Evolutionary conservation across 92 coral and sea anemone genomes (phyloP), one percentile per base, ranked within the genome.

Genomic region (Paragorgia papillata): DNA sequence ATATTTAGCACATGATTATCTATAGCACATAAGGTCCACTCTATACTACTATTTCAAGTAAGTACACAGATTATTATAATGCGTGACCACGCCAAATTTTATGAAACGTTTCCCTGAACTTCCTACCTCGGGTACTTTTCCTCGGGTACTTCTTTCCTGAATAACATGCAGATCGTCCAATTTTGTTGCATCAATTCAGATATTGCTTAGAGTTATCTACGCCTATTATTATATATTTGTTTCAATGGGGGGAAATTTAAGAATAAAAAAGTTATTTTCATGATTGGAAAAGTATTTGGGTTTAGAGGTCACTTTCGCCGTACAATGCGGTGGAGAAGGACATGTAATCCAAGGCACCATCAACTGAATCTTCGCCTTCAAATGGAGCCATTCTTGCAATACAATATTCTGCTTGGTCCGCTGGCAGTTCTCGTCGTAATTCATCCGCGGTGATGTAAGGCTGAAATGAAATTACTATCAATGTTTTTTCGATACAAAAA

Each of bases 351-450:
- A 95, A 44, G 0, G 99, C 95, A 0, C 99, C 99, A 1, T 92
- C 97, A 13, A 83, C 95, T 0, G 95, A 90, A 12, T 83, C 99
- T 20, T 68, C 66, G 18, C 95, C 99, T 63, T 90, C 97, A 57
- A 91, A 95, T 13, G 99, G 99, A 9, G 99, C 99, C 99, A 95
- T 95, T 34, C 99, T 90, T 10, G 99, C 99, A 33, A 95, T 95
- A 14, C 99, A 95, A 66, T 95, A 95, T n/a, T 95, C 99, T 0
- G 99, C 99, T 88, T 95, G 99, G 76, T 95, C 99, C 0, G 97
- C 90, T 4, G 99, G 97, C 1, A 95, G 48, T 69, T 95, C 99
- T 12, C 94, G 86, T 5, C 96, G 85, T 28, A 95, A 74, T 65
- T 95, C 99, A 24, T 95, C 99, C 10, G 92, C 89, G 1, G 97